phyloP scores from a whole-genome alignment of 2,888 invertebrate species.

The Coecobrya sp. region DNA sequence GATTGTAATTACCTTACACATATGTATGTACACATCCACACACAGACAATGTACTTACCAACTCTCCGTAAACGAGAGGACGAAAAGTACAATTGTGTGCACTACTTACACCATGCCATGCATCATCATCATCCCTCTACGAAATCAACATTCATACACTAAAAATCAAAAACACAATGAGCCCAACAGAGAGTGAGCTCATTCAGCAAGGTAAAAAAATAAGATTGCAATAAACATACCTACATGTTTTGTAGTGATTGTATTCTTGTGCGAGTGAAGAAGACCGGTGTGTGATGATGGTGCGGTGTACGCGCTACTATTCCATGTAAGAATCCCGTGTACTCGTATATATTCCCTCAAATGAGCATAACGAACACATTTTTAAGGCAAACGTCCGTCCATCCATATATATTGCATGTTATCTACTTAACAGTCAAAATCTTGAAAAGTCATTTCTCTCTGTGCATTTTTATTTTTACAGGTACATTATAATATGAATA shows the following conservation, averaged over 20 bases:
- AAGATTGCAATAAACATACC: neutral
- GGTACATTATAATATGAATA: neutral
- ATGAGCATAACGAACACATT: too few relatives aligned
- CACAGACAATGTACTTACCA: neutral
- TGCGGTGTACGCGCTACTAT: too few relatives aligned
- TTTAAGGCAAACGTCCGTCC: neutral
- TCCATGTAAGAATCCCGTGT: too few relatives aligned
- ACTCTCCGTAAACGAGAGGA: neutral
- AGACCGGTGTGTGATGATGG: neutral
- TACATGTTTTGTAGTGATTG: neutral
- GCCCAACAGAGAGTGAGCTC: neutral
- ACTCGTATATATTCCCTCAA: too few relatives aligned
- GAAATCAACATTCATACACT: neutral
- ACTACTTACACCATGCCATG: neutral
- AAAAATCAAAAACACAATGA: neutral
- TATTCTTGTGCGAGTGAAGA: neutral
- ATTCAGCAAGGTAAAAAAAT: conserved; percentile 1
- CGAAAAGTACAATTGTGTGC: neutral
- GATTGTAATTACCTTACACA: conserved; percentile 16
- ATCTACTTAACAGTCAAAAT: conserved; percentile 18
- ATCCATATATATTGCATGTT: neutral
- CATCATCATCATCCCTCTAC: neutral
- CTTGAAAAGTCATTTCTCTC: conserved; percentile 6
- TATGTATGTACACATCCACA: neutral
- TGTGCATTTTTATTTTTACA: neutral